Evolutionary conservation across 1,140 invertebrate genomes (phyloP).

Genomic region (Planococcus citri): DNA sequence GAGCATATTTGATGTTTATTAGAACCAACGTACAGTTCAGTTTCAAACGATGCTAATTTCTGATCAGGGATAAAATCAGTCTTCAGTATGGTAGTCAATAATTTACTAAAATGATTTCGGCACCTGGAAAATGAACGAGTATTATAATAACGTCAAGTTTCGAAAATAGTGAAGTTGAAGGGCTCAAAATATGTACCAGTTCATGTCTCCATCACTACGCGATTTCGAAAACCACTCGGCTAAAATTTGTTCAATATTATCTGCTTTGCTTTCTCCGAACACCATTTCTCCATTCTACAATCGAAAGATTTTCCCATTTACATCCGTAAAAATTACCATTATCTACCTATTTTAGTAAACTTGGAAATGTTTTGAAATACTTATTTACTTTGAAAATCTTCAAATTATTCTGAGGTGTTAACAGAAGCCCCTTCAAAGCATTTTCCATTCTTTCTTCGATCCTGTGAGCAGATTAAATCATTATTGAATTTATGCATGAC

Average conservation of each 20-base stretch:
- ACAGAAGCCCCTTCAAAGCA: background rate
- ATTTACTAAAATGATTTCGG: background rate
- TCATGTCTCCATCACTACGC: background rate
- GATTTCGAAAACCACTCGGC: background rate
- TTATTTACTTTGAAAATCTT: constrained; percentile 15
- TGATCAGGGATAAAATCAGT: background rate
- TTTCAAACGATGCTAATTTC: background rate
- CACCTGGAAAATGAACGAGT: background rate
- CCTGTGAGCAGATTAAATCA: background rate
- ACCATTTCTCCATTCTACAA: background rate
- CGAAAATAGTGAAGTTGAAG: background rate
- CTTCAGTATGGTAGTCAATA: background rate
- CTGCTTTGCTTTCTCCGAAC: background rate
- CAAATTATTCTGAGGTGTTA: constrained; percentile 22
- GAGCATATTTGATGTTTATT: background rate
- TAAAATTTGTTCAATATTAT: background rate
- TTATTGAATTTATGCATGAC: no score
- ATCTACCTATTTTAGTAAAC: background rate
- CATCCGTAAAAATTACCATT: background rate
- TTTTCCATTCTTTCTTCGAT: background rate
- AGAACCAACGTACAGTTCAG: background rate
- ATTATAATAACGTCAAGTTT: background rate
- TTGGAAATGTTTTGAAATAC: background rate
- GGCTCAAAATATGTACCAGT: background rate
- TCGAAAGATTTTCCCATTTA: background rate